Percentiles rank a stretch among this genome's conserved stretches.
These are phyloP conservation scores for Cyphomyrmex costatus DNA, from an alignment of 1,140 invertebrate genomes.

Conservation along the genomic window DNA sequence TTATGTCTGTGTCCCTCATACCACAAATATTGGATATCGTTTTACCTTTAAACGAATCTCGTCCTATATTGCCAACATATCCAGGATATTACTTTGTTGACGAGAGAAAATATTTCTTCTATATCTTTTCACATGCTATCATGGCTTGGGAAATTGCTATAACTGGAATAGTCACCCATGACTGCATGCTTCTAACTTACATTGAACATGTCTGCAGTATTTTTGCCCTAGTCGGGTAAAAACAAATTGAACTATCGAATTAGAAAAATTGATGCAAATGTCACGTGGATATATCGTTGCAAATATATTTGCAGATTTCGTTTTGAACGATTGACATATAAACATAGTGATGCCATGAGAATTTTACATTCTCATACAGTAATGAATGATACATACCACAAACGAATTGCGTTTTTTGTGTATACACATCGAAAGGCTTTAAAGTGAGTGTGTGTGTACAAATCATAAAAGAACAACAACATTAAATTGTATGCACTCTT, in stretches of 20 bases:
- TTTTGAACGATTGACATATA: conserved; percentile 17
- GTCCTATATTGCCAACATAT: conserved; percentile 9
- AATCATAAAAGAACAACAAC: no score
- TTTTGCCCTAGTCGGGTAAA: conserved; percentile 55
- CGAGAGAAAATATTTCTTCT: conserved; percentile 49
- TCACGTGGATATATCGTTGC: background rate
- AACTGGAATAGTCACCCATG: conserved; percentile 21
- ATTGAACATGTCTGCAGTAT: conserved; percentile 59
- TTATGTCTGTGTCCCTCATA: conserved; percentile 9
- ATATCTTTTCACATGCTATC: conserved; percentile 18
- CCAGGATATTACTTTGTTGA: conserved; percentile 52
- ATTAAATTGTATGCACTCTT: no score
- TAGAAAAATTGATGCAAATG: background rate
- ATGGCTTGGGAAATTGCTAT: conserved; percentile 3
- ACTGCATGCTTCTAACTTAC: conserved; percentile 41
- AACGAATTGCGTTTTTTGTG: conserved; percentile 48
- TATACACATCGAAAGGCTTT: conserved; percentile 25
- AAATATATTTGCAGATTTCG: conserved; percentile 34
- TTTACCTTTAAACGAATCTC: conserved; percentile 47
- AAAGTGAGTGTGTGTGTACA: conserved; percentile 45
- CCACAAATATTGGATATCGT: conserved; percentile 43
- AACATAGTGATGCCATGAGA: background rate
- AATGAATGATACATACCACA: background rate
- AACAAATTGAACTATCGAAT: background rate
- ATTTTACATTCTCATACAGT: background rate